Conservation (phyloP, 2,113 vertebrate genomes). For the Archilochus colubris region DNA sequence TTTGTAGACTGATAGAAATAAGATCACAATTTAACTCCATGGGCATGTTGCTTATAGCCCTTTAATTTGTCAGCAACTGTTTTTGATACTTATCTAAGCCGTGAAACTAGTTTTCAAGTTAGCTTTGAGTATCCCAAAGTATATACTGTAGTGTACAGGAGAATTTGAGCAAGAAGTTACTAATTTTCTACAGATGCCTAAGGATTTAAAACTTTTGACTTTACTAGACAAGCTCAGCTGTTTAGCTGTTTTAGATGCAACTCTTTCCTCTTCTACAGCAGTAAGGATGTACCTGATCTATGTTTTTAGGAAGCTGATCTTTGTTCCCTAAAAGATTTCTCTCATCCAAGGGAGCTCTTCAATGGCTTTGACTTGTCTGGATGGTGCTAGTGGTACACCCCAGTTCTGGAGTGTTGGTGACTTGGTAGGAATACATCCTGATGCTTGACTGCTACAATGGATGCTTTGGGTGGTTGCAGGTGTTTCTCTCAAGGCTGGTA, state of each 20-base stretch:
- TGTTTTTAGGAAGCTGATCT: fast-evolving
- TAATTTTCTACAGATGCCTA: background rate
- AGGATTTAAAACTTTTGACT: background rate
- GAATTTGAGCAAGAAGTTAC: background rate
- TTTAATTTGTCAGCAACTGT: background rate
- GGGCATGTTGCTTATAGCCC: background rate
- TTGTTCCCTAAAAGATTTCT: background rate
- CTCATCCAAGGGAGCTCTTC: background rate
- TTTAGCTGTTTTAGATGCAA: background rate
- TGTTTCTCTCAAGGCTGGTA: background rate
- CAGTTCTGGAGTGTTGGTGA: background rate
- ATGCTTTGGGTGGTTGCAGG: background rate
- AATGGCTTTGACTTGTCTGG: background rate
- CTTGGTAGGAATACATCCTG: background rate
- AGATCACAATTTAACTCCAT: background rate
- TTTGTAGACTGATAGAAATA: background rate
- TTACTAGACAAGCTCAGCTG: fast-evolving
- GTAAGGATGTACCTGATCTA: background rate
- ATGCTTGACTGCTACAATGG: background rate
- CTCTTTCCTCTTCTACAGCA: background rate
- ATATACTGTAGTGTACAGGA: background rate
- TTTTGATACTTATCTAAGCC: background rate
- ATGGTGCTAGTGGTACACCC: background rate
- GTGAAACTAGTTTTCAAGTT: background rate
- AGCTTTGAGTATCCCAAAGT: background rate